Percentiles rank a stretch among this genome's conserved stretches.
These are phyloP conservation scores for Hippasteria phrygiana DNA, from an alignment of 53 echinoderm and acorn worm genomes.

Conservation along the genomic window DNA sequence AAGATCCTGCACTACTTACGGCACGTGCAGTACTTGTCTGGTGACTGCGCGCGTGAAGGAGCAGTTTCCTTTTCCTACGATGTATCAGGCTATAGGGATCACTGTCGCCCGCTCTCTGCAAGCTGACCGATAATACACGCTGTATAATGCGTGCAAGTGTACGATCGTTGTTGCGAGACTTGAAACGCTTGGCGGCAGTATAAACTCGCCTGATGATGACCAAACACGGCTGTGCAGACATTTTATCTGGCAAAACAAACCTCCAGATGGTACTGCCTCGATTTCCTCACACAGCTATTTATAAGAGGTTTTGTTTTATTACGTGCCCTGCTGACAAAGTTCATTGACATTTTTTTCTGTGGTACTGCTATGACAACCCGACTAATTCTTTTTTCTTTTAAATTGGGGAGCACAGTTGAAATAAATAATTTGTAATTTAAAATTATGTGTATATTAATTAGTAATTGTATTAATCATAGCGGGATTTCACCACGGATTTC, in stretches of 20 bases:
- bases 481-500: no score
- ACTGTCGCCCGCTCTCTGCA: background rate
- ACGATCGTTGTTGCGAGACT: background rate
- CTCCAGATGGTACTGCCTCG: background rate
- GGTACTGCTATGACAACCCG: no score
- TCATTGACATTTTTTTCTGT: no score
- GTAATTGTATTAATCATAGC: no score
- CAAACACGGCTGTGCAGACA: background rate
- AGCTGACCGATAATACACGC: background rate
- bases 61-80: background rate
- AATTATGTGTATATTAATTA: no score
- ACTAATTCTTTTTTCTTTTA: no score
- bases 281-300: background rate
- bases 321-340: no score
- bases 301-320: background rate
- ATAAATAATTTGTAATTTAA: no score
- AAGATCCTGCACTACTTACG: background rate
- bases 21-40: background rate
- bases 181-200: background rate
- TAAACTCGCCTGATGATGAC: slow-evolving; percentile 3
- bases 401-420: no score
- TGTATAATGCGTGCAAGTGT: background rate
- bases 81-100: background rate
- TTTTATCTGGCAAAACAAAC: background rate
- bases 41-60: background rate